A percentile compares a stretch with the other conserved stretches of the same genome.
These are phyloP conservation scores for Sakesphorus luctuosus DNA, from an alignment of 2,113 vertebrate species.

Conservation along the genomic window DNA sequence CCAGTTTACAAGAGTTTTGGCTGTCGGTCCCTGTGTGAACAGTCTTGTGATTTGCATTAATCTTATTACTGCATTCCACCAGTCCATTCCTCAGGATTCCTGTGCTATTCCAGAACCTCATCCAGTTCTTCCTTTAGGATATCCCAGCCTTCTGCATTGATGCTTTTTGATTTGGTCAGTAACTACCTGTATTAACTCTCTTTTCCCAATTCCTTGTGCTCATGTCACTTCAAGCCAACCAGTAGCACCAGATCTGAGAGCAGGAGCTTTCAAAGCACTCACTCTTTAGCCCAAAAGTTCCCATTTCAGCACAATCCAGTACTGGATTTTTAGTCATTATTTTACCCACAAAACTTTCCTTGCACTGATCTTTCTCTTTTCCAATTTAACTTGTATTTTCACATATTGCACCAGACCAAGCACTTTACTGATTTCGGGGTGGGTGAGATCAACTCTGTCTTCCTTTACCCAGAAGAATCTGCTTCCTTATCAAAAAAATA, in stretches of 20 bases:
- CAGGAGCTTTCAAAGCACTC: background rate
- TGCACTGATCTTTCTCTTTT: background rate
- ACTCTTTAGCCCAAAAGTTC: background rate
- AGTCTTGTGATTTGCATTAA: conserved; percentile 18
- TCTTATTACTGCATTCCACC: conserved; percentile 23
- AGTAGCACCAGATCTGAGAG: background rate
- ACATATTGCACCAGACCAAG: background rate
- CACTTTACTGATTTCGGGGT: background rate
- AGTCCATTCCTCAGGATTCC: background rate
- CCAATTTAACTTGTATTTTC: background rate
- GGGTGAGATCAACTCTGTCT: background rate
- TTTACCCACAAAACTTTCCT: background rate
- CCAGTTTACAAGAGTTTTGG: background rate
- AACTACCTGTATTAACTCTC: background rate
- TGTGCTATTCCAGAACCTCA: background rate
- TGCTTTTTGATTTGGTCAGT: background rate
- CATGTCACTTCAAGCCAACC: background rate
- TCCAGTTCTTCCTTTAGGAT: background rate
- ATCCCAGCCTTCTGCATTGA: background rate
- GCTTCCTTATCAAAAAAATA: background rate
- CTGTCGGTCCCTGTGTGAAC: background rate
- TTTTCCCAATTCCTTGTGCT: background rate
- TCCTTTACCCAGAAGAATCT: background rate
- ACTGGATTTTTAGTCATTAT: background rate
- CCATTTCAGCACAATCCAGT: background rate